Percentiles rank a stretch among this genome's conserved stretches.
Evolutionary conservation across 2,888 invertebrate genomes (phyloP).

Genomic region (Spilosoma lubricipeda): DNA sequence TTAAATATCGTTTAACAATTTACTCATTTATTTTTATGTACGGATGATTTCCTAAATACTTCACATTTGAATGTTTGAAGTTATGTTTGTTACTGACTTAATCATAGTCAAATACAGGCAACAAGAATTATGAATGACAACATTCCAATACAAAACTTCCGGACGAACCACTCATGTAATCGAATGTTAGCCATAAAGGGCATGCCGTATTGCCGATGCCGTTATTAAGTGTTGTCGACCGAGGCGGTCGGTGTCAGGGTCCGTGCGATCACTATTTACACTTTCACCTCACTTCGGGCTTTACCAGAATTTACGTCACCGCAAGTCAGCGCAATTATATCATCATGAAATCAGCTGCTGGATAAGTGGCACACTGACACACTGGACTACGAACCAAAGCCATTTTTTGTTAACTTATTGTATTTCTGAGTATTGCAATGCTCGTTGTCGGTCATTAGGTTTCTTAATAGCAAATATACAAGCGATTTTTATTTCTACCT

Average conservation of each 20-base stretch:
- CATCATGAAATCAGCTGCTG: constrained; percentile 76
- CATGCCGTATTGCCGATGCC: constrained; percentile 23
- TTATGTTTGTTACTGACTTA: neutral
- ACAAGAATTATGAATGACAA: constrained; percentile 16
- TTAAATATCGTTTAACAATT: neutral
- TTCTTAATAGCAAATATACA: constrained; percentile 46
- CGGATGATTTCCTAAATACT: neutral
- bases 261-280: constrained; percentile 67
- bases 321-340: constrained; percentile 71
- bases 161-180: constrained; percentile 25
- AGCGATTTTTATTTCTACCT: constrained; percentile 44
- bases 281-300: constrained; percentile 73
- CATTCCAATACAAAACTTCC: constrained; percentile 51
- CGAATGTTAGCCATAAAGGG: constrained; percentile 33
- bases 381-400: constrained; percentile 54
- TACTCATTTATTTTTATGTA: neutral
- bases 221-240: constrained; percentile 29
- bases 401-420: constrained; percentile 56
- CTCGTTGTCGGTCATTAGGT: constrained; percentile 52
- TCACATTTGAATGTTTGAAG: neutral
- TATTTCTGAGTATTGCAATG: constrained; percentile 51
- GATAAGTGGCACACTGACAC: constrained; percentile 68
- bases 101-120: neutral
- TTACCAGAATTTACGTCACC: constrained; percentile 77
- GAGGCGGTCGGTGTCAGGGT: constrained; percentile 63